Conservation (phyloP, 2,113 vertebrate genomes). For the Heptranchias perlo region DNA sequence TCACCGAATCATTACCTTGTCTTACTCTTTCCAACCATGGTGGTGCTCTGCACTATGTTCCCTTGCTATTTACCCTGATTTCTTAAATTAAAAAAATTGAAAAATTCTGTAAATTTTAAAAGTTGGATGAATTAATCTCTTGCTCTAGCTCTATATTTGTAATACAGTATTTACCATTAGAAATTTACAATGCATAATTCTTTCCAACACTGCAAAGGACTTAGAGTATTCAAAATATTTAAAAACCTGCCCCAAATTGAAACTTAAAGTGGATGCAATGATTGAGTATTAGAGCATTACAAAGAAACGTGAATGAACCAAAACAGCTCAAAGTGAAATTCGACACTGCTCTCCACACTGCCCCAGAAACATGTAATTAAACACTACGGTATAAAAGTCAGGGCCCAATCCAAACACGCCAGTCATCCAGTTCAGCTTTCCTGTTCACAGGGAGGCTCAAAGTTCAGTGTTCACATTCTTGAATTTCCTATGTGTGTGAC, state of each 20-base stretch:
- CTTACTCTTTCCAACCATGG: neutral
- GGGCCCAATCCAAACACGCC: constrained; percentile 23
- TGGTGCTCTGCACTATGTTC: neutral
- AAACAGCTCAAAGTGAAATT: constrained; percentile 21
- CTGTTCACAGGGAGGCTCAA: constrained; percentile 26
- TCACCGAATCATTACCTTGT: neutral
- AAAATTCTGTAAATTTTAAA: neutral
- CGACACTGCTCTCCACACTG: neutral
- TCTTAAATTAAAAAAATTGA: neutral
- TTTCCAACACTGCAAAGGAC: neutral
- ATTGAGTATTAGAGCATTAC: neutral
- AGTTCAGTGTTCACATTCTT: constrained; percentile 21
- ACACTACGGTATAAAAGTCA: constrained; percentile 27
- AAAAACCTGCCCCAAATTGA: neutral
- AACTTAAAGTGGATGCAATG: neutral
- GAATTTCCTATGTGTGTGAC: constrained; percentile 9
- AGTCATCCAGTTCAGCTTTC: constrained; percentile 31
- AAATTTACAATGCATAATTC: neutral
- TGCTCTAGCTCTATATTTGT: neutral
- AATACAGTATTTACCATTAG: neutral
- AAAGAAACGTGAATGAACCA: neutral
- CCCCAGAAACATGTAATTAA: neutral
- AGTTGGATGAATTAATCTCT: neutral
- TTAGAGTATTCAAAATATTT: neutral
- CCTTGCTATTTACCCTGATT: neutral